Evolutionary conservation across 2,888 invertebrate species (phyloP), one percentile per base, ranked within the genome.

Genomic region (Acanthosoma haemorrhoidale): DNA sequence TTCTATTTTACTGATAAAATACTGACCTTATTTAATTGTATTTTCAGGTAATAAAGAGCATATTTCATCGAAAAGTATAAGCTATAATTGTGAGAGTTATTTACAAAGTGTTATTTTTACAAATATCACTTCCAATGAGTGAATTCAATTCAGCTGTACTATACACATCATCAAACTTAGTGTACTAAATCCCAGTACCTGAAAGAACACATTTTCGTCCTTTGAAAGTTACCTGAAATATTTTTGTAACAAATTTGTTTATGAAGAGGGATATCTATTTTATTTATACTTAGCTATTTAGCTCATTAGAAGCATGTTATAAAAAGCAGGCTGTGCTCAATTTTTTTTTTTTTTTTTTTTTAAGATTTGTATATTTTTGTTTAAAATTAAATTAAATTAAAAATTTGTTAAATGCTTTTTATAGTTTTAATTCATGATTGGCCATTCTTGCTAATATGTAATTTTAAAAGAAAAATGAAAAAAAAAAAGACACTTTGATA

Each of bases 151-250:
- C 21, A 13, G n/a, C 29, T 25, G n/a, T 21, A 51, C 21, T 51
- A 4, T 51, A 25, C 29, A 25, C 51, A 51, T n/a, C n/a, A 51
- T 51, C 21, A 13, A 25, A 51, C 11, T 13, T n/a, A 51, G n/a
- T 51, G 25, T 51, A 51, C 51, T 51, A 51, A n/a, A 3, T 51
- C n/a, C 36, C 21, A 61, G 61, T 61, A 61, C 61, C 38, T 61
- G 61, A 61, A 38, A 36, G 13, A 38, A 61, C 36, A 21, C 61
- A 38, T 16, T 6, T 36, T 36, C 21, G 38, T 61, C 38, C 21
- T 36, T 61, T 38, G 25, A 61, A 38, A 61, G 38, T 61, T 38
- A 21, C 38, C 38, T 21, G 38, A 61, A 61, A 38, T 38, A 61
- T 61, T 25, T 61, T 41, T 51, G 34, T 61, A 38, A 61, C 21